Conservation (phyloP, 2,797 vertebrate genomes). For the Melopsittacus undulatus region DNA sequence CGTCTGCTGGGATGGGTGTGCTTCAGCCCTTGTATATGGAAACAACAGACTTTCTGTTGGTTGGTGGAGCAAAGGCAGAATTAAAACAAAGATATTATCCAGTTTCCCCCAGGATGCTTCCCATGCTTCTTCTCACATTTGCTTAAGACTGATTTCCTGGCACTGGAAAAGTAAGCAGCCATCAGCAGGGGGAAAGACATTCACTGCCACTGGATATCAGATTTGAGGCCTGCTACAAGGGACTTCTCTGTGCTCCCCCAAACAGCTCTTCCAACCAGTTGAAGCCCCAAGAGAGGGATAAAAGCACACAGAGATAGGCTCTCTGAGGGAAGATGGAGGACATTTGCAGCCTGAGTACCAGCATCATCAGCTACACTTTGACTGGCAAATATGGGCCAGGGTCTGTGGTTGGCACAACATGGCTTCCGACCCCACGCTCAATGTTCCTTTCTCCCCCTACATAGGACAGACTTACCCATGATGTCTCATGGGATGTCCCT, state of each 20-base stretch:
- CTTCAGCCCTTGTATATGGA: not conserved
- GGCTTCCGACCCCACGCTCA: not conserved
- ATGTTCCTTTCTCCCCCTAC: not conserved
- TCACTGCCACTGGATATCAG: accelerated
- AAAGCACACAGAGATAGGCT: not conserved
- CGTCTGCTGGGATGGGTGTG: not conserved
- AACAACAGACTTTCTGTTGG: not conserved
- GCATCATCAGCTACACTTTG: not conserved
- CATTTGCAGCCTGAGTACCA: not conserved
- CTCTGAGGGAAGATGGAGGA: not conserved
- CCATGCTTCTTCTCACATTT: not conserved
- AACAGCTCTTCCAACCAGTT: not conserved
- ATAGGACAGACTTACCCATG: not conserved
- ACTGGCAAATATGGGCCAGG: not conserved
- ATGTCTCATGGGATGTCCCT: accelerated
- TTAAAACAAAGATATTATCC: not conserved
- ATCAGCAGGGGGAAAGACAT: not conserved
- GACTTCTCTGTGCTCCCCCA: not conserved
- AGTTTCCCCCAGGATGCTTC: not conserved
- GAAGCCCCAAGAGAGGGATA: not conserved
- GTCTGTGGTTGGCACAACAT: not conserved
- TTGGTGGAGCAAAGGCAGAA: not conserved
- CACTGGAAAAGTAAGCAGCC: not conserved
- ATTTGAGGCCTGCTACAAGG: not conserved
- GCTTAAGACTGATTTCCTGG: not conserved